A percentile compares a stretch with the other conserved stretches of the same genome.
phyloP scores from a whole-genome alignment of 2,888 invertebrate genomes.

The Exocentrus adspersus region DNA sequence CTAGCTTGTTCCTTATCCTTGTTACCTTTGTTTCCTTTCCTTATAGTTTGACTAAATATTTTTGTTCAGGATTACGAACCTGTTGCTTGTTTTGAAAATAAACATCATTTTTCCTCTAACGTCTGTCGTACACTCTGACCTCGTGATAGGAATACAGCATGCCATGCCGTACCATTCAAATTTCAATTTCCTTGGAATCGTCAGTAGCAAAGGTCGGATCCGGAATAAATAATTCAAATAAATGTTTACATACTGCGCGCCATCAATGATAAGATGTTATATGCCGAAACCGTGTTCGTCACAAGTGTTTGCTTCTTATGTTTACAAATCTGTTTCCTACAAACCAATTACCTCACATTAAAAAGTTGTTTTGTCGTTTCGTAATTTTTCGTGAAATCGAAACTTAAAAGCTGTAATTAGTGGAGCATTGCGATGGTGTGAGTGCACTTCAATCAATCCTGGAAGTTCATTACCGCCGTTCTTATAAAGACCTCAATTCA shows the following conservation, averaged over 20 bases:
- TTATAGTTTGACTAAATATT: too few species aligned
- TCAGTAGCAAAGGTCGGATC: constrained; percentile 3
- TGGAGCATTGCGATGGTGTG: neutral
- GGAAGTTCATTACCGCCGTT: too few species aligned
- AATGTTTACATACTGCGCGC: neutral
- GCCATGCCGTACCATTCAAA: neutral
- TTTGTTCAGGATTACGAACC: too few species aligned
- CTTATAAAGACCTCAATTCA: too few species aligned
- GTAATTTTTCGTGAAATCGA: constrained; percentile 13
- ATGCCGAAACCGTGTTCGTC: neutral
- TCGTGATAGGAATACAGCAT: neutral
- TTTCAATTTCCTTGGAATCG: constrained; percentile 1
- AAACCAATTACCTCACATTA: neutral
- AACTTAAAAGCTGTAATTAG: neutral
- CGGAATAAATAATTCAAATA: constrained; percentile 3
- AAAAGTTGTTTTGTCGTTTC: neutral
- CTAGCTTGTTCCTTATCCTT: too few species aligned
- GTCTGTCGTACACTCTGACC: neutral
- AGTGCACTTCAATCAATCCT: too few species aligned
- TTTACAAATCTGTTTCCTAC: constrained; percentile 1
- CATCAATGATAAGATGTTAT: neutral
- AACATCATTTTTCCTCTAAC: too few species aligned
- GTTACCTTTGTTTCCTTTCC: too few species aligned
- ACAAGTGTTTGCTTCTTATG: constrained; percentile 7
- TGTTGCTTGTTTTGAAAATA: too few species aligned